Base-by-base conservation (phyloP, 92 coral and sea anemone species). In the Phenganax stokvisi region DNA sequence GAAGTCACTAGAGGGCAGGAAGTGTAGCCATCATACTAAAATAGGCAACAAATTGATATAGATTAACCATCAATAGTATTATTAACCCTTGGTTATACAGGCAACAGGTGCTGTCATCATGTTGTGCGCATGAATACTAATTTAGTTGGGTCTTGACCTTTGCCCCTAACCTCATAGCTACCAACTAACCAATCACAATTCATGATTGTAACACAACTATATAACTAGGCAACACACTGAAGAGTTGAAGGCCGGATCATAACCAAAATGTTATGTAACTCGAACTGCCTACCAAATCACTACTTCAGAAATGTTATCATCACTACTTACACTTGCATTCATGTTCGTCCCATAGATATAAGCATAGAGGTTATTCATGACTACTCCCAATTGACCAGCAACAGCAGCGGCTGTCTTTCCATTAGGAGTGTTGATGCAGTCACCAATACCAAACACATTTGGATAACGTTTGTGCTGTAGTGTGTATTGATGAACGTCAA, bases 321-420 rank as follows among this genome's bases (percentile, higher is more conserved):
- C 63, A 30, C 66, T 76, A 57, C 66, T 59, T 81, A 92, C 99
- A 90, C 90, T 89, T 44, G 96, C 99, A 8, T 85, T 87, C 96
- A 96, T 90, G 15, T 92, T 87, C n/a, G 86, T 85, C 51, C 97
- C 97, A 27, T 92, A 92, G 3, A 96, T 53, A 3, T 89, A 85
- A 7, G 92, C 92, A 77, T 86, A 90, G 76, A 96, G 87, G 82
- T 96, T 96, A 28, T 87, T 83, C 84, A 92, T 92, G 80, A 92
- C 78, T 6, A 96, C 99, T 54, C 99, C 99, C 37, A 91, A 70
- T 87, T 96, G 99, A 6, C 99, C 99, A n/a, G 99, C 99, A 9
- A 96, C 99, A 8, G 99, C 99, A 29, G 99, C 99, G 9, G 97
- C 99, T 0, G 99, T 96, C 78, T 96, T 96, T 51, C 99, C 99